Evolutionary conservation across 2,113 vertebrate species (phyloP).

Genomic region (Abramis brama): DNA sequence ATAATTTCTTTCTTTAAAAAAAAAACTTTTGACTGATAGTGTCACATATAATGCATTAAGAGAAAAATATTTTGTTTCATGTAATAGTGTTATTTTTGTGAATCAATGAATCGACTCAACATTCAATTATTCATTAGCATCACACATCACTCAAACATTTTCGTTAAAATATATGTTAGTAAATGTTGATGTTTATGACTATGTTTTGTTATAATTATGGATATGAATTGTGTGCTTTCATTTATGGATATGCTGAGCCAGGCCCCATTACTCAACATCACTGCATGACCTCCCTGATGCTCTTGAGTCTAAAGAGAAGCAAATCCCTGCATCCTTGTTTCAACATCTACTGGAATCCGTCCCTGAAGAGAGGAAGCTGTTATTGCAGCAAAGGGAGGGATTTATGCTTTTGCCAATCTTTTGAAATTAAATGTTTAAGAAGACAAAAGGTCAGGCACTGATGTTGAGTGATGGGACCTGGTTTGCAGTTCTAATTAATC

Average conservation of each 20-base stretch:
- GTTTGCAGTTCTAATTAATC: neutral
- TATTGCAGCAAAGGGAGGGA: neutral
- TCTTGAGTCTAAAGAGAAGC: neutral
- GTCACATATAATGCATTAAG: no score
- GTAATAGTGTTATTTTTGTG: no score
- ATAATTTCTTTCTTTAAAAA: no score
- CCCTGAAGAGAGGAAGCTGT: slow-evolving; percentile 1
- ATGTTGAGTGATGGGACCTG: neutral
- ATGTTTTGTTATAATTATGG: neutral
- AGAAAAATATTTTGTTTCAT: no score
- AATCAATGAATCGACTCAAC: neutral
- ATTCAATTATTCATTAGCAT: neutral
- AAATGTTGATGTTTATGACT: neutral
- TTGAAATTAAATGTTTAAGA: neutral
- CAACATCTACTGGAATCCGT: neutral
- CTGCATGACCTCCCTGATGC: neutral
- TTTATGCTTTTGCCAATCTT: slow-evolving; percentile 1
- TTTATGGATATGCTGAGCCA: neutral
- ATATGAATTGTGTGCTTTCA: neutral
- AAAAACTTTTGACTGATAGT: no score
- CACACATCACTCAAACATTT: neutral
- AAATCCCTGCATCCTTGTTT: slow-evolving; percentile 13
- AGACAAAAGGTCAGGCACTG: neutral
- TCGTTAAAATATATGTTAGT: neutral
- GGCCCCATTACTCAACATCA: neutral